Evolutionary conservation across 2,797 vertebrate species (phyloP), one percentile per base, ranked within the genome.

Genomic region (Esox lucius): DNA sequence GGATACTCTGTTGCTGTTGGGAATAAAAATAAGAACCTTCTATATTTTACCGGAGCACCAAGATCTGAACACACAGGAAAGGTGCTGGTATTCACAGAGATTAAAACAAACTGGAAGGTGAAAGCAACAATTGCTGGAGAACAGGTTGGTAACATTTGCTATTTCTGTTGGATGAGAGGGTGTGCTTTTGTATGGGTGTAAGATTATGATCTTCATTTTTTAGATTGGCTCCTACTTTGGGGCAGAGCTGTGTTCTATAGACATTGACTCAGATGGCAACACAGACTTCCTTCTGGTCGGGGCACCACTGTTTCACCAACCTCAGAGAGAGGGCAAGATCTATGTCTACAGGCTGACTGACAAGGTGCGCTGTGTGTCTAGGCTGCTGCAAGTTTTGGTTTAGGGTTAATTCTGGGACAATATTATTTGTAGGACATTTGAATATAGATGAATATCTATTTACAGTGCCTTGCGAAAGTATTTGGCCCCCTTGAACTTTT

Each of bases 201-300:
- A 46, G 12, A 68, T 46, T 68, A 31, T 42, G 6, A 39, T 62
- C 61, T 24, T 11, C 5, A 48, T 33, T 72, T 82, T 68, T 64
- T 85, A 96, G 96, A 89, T 95, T 8, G 95, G 95, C 9, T 96
- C 95, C n/a, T 96, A 96, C 83, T 96, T 96, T 68, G 95, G 96
- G 2, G 93, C 91, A 0, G 94, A 93, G 74, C 74, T 96, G 46
- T 94, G 95, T 78, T 81, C 93, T 1, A 0, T 95, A 9, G 96
- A 96, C 8, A 2, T 94, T 11, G 73, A 96, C 73, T 87, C 86
- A 15, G 91, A 96, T 19, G 80, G 81, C 1, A 69, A 93, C 77
- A 93, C 88, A 4, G 96, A 96, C 64, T 91, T 96, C 78, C 87
- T 96, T 42, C 83, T 96, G 82, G 91, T 96, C 31, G 96, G 94